phyloP scores from a whole-genome alignment of 1,140 invertebrate species.

The Apis dorsata region DNA sequence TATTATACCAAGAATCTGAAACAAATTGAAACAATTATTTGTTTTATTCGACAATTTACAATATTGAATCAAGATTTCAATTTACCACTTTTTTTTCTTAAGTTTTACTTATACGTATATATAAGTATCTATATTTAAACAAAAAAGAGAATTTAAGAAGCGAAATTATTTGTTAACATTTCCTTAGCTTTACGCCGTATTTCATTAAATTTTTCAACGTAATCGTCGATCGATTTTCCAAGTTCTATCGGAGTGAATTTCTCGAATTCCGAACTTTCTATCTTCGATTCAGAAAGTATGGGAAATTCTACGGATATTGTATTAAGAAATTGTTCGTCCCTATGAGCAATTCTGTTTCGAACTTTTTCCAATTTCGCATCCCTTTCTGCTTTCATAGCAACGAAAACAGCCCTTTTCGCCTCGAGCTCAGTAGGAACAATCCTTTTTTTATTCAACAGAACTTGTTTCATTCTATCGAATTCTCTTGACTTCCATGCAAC shows the following conservation, averaged over 20 bases:
- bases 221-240: background rate
- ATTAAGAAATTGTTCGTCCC: slow-evolving; percentile 50
- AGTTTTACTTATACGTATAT: background rate
- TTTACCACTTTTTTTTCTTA: background rate
- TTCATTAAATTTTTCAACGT: background rate
- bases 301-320: slow-evolving; percentile 1
- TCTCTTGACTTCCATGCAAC: slow-evolving; percentile 73
- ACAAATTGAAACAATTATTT: slow-evolving; percentile 64
- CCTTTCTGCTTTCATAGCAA: slow-evolving; percentile 73
- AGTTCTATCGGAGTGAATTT: background rate
- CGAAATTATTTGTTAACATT: background rate
- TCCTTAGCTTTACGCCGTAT: background rate
- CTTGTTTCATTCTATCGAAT: slow-evolving; percentile 72
- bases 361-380: slow-evolving; percentile 71
- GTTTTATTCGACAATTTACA: background rate
- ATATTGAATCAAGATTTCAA: background rate
- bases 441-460: slow-evolving; percentile 76
- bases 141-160: background rate
- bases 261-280: background rate
- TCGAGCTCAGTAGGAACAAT: slow-evolving; percentile 74
- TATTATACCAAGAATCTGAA: slow-evolving; percentile 90
- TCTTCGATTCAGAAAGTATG: background rate
- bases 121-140: background rate
- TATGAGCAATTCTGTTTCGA: slow-evolving; percentile 31
- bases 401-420: slow-evolving; percentile 72